Conservation (phyloP, 1,140 invertebrate species). For the Kradibia gibbosae region DNA sequence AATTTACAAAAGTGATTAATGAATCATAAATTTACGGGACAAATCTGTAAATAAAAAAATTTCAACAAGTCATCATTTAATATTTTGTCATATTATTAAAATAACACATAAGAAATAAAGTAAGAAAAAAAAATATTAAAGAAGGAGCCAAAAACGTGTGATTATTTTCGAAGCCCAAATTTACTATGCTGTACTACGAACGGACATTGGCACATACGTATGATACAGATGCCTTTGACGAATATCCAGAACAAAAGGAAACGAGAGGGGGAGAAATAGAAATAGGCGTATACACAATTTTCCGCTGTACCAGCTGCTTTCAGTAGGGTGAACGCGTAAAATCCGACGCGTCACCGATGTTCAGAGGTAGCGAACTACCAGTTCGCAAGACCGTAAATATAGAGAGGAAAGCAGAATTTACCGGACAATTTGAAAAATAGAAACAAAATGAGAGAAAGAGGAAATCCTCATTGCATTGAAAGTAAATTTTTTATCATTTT, state of each 20-base stretch:
- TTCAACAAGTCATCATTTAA: too few relatives aligned
- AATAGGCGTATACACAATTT: constrained; percentile 10
- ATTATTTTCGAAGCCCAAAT: not conserved
- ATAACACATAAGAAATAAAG: not conserved
- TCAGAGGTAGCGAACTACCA: not conserved
- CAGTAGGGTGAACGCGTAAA: constrained; percentile 9
- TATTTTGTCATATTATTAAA: too few relatives aligned
- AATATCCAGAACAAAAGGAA: not conserved
- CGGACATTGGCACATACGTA: not conserved
- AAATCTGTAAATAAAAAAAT: too few relatives aligned
- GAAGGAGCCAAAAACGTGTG: not conserved
- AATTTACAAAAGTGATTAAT: too few relatives aligned
- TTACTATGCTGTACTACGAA: not conserved
- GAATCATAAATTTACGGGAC: too few relatives aligned
- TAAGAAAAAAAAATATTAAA: not conserved
- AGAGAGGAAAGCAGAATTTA: not conserved
- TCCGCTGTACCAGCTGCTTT: constrained; percentile 12
- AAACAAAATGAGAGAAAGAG: not conserved
- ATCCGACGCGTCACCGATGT: constrained; percentile 12
- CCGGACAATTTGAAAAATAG: not conserved
- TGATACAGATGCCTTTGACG: not conserved
- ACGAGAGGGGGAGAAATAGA: not conserved
- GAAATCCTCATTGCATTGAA: not conserved
- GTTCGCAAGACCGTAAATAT: constrained; percentile 1
- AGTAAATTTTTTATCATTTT: not conserved